Evolutionary conservation across 2,113 vertebrate genomes (phyloP), one percentile per base, ranked within the genome.

Genomic region (Crotalus helleri): DNA sequence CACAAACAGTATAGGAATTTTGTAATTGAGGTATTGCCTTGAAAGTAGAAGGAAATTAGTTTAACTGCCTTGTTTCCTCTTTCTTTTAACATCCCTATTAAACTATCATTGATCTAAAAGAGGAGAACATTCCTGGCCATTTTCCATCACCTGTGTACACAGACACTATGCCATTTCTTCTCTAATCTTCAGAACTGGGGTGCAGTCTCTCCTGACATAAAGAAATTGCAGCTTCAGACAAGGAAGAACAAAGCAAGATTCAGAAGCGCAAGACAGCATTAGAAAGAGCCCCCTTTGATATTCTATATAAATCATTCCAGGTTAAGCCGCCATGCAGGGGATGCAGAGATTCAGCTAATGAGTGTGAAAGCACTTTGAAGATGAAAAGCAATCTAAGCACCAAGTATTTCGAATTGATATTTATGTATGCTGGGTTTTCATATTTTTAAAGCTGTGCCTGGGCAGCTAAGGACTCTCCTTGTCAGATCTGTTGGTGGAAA

Each of bases 221-320:
- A 93, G 89, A 89, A 93, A 93, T 24, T 59, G 90, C 93, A 85
- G 90, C 90, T 93, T 59, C 64, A 93, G 87, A 87, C 87, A n/a
- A 12, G 8, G 90, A 93, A 85, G 87, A 89, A 92, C 55, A 92
- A 92, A 91, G 91, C 87, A 90, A 89, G 26, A 61, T 33, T 93
- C 57, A 44, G 61, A 51, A 61, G 46, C 74, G 53, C 13, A 92
- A 89, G 90, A 64, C 91, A 93, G 87, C 49, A 89, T 89, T 91
- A 89, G 54, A 91, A 93, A 86, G 87, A 53, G 44, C n/a, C 23
- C 64, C 58, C 90, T 89, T 93, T 90, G 90, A 91, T 93, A 90
- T 93, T 92, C 74, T 64, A 81, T 54, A 91, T 93, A 93, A 93
- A 91, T 91, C 90, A 91, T 89, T 92, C 90, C 90, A 91, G 87